These are phyloP conservation scores for Ochotona curzoniae DNA, from an alignment of 2,113 vertebrate species.

Conservation along the genomic window DNA sequence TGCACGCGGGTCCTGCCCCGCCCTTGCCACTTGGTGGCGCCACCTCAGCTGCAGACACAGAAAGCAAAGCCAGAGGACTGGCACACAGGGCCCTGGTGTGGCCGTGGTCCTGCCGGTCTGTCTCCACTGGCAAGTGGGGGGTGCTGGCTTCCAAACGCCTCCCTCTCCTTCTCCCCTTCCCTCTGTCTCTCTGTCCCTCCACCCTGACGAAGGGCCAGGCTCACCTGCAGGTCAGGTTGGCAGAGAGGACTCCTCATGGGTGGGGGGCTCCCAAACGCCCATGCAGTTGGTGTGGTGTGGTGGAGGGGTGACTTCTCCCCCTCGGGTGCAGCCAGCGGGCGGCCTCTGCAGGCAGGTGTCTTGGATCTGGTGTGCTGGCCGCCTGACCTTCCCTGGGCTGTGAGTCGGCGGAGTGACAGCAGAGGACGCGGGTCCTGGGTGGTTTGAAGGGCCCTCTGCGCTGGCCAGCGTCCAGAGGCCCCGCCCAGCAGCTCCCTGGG, in stretches of 20 bases:
- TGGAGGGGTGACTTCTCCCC: too few relatives aligned
- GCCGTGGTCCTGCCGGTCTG: rapidly evolving
- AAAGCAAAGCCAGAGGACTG: rapidly evolving
- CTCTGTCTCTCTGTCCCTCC: too few relatives aligned
- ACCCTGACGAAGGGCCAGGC: not conserved
- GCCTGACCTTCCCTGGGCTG: not conserved
- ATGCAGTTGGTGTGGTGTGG: not conserved
- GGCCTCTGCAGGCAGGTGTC: too few relatives aligned
- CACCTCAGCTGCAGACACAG: rapidly evolving
- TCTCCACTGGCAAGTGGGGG: rapidly evolving
- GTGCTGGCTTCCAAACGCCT: too few relatives aligned
- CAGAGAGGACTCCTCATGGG: not conserved
- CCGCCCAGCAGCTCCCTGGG: too few relatives aligned
- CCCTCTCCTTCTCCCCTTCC: too few relatives aligned
- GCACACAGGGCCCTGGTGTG: too few relatives aligned
- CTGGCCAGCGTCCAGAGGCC: not conserved
- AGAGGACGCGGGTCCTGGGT: not conserved
- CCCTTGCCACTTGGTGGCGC: not conserved
- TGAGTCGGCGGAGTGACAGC: too few relatives aligned
- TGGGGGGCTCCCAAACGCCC: not conserved
- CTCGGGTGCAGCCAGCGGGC: not conserved
- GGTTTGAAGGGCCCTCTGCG: not conserved
- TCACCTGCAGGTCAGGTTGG: not conserved
- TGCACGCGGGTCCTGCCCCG: too few relatives aligned
- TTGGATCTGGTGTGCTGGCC: too few relatives aligned